These are phyloP conservation scores for Capreolus pygargus DNA, from an alignment of 2,113 vertebrate species.

Conservation along the genomic window DNA sequence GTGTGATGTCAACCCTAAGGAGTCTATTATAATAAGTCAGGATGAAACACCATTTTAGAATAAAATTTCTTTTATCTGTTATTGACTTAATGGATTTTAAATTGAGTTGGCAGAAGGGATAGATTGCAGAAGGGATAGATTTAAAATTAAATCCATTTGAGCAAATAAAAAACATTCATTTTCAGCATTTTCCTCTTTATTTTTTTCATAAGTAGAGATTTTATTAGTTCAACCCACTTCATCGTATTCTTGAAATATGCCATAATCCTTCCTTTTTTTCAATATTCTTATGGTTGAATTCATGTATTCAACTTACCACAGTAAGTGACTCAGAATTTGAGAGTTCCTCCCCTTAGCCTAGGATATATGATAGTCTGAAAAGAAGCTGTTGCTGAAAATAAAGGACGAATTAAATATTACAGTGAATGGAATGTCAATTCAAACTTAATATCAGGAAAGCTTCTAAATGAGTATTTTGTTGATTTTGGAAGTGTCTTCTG, in stretches of 20 bases:
- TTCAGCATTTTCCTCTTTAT: constrained; percentile 28
- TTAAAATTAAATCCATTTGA: constrained; percentile 57
- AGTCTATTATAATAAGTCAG: constrained; percentile 13
- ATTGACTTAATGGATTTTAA: constrained; percentile 38
- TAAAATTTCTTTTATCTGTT: constrained; percentile 28
- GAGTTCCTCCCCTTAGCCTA: not conserved
- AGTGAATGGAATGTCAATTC: constrained; percentile 14
- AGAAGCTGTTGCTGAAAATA: constrained; percentile 35
- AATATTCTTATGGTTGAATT: constrained; percentile 25
- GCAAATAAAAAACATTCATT: constrained; percentile 43
- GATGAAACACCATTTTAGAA: constrained; percentile 42
- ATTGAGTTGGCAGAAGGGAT: not conserved
- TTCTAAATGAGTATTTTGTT: constrained; percentile 11
- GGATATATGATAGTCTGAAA: constrained; percentile 17
- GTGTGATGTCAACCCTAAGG: not conserved
- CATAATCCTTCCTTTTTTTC: constrained; percentile 17
- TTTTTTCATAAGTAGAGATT: constrained; percentile 37
- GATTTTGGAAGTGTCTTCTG: constrained; percentile 36
- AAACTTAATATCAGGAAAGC: constrained; percentile 27
- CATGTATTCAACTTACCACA: constrained; percentile 4
- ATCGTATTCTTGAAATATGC: not conserved
- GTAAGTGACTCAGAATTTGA: constrained; percentile 31
- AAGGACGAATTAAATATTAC: constrained; percentile 55
- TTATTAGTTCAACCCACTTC: constrained; percentile 5
- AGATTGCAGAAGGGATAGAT: not conserved